Percentiles rank a stretch among this genome's conserved stretches.
Conservation (phyloP, 2,888 invertebrate genomes). For the Buathra laborator region DNA sequence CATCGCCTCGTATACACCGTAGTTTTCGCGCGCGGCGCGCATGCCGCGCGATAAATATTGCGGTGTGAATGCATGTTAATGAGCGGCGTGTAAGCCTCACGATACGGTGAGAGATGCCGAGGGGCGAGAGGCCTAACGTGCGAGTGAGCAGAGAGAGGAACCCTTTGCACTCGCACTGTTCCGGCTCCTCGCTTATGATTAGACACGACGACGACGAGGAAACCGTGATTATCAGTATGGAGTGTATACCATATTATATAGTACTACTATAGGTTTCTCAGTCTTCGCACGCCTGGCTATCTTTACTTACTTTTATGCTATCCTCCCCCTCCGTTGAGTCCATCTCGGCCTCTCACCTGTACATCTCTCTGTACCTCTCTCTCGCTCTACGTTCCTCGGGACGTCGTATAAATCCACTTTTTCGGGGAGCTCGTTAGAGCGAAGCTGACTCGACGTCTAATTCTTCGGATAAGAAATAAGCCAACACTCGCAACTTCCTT, state of each 20-base stretch:
- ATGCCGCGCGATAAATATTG: constrained; percentile 78
- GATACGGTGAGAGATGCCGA: constrained; percentile 37
- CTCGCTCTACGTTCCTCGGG: constrained; percentile 43
- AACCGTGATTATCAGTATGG: constrained; percentile 63
- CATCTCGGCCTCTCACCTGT: constrained; percentile 59
- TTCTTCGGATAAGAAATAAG: constrained; percentile 63
- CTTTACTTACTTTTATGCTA: constrained; percentile 19
- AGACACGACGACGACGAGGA: constrained; percentile 73
- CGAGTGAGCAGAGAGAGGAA: constrained; percentile 46
- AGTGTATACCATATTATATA: constrained; percentile 23
- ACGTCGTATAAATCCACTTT: constrained; percentile 70
- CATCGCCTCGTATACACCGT: constrained; percentile 22
- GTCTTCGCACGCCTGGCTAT: constrained; percentile 54
- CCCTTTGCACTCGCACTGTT: constrained; percentile 57
- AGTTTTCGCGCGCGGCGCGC: constrained; percentile 32
- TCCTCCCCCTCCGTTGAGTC: constrained; percentile 17
- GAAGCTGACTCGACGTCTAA: constrained; percentile 64
- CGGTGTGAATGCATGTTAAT: constrained; percentile 84
- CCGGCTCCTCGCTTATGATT: constrained; percentile 74
- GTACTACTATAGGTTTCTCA: constrained; percentile 24
- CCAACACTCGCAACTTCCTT: constrained; percentile 63
- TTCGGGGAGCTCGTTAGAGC: constrained; percentile 72
- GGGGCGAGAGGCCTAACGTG: constrained; percentile 34
- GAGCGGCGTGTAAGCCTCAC: constrained; percentile 74
- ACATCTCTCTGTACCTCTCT: constrained; percentile 44